These are phyloP conservation scores for Polypterus senegalus DNA, from an alignment of 2,113 vertebrate genomes.

Conservation along the genomic window DNA sequence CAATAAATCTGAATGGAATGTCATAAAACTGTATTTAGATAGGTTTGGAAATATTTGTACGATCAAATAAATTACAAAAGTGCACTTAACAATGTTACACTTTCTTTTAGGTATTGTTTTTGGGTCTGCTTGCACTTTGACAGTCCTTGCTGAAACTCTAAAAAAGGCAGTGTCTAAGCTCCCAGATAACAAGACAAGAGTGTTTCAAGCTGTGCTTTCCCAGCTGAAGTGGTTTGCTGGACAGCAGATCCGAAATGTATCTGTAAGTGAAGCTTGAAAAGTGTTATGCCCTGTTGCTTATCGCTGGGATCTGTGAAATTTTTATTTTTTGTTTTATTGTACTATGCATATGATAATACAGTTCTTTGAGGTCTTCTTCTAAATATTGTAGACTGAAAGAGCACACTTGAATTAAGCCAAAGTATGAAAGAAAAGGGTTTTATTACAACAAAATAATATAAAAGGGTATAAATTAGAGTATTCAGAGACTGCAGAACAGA, in stretches of 20 bases:
- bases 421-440: too few species aligned
- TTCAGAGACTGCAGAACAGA: too few species aligned
- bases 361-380: background rate
- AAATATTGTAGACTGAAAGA: background rate
- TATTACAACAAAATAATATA: too few species aligned
- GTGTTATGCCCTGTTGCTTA: too few species aligned
- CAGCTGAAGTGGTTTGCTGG: constrained; percentile 90
- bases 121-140: constrained; percentile 70
- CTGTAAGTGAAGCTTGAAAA: constrained; percentile 51
- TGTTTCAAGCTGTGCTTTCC: constrained; percentile 71
- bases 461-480: too few species aligned
- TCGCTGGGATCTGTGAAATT: too few species aligned
- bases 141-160: constrained; percentile 55
- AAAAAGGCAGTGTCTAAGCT: constrained; percentile 38
- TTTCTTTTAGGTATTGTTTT: constrained; percentile 59
- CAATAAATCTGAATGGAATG: too few species aligned
- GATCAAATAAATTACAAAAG: too few species aligned
- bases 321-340: background rate
- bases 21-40: too few species aligned
- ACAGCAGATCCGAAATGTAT: constrained; percentile 84
- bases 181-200: constrained; percentile 54
- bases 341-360: background rate
- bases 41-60: too few species aligned
- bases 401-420: too few species aligned
- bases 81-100: too few species aligned